Base-by-base conservation (phyloP, 1,140 invertebrate genomes). In the Saccostrea echinata region DNA sequence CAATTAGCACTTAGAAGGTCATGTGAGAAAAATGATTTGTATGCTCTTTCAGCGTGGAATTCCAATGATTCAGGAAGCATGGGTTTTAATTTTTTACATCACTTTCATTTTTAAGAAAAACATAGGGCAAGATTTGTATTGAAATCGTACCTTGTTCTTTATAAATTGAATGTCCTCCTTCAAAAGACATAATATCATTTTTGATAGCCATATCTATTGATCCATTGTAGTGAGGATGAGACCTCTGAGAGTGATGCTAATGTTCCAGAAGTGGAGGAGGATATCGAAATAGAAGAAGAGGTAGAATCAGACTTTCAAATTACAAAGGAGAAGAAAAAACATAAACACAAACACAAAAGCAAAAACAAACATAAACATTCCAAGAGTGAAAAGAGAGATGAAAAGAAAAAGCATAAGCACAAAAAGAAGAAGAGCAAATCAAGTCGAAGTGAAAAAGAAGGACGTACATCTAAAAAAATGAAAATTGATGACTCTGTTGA, bases 281-380 rank as follows among this genome's bases (percentile, higher is more conserved):
- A 88, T 3, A 84, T 35, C 11, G 84, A 88, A n/a, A 27, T 86
- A 21, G 80, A 85, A 61, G 76, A 57, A 35, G 87, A 88, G 68
- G 55, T 83, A 53, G 87, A 80, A 24, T 43, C 71, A 81, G 84
- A 80, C 33, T 55, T 64, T 68, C n/a, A 89, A 91, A 84, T 71
- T 16, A 90, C 88, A 52, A 92, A 92, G 64, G 89, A 94, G 51
- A 93, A 94, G 83, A 92, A 95, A 88, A 94, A 95, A 85, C 92
- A 94, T 30, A 93, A 93, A 61, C 94, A 95, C 88, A 95, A 95
- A 88, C 93, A 93, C 68, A 95, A 94, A 68, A 93, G 94, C 61
- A 89, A 85, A 43, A 90, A 92, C 80, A 93, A 92, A 85, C 93
- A 93, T 86, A 94, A 93, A 90, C 91, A 92, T 64, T 94, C 94